Base-by-base conservation (phyloP, 2,888 invertebrate species). In the Nowickia ferox region DNA sequence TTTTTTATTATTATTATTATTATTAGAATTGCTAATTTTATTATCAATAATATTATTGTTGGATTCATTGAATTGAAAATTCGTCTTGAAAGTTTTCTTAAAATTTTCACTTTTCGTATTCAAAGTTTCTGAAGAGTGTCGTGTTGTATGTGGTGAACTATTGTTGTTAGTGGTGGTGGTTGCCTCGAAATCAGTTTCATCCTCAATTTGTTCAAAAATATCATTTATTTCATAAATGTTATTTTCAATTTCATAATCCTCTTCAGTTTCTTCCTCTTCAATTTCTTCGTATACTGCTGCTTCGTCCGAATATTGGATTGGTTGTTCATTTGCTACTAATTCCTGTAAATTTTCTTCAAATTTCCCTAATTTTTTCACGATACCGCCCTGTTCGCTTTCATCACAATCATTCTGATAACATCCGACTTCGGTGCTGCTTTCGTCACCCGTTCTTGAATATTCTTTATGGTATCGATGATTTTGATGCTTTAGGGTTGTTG, bases 201-300 rank as follows among this genome's bases (percentile, higher is more conserved):
- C 59, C 38, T 59, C 48, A 40, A 85, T 71, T 78, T 86, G 76
- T 68, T 86, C 40, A 68, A 83, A 86, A 48, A 80, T 72, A 63
- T 83, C 83, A 83, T 86, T 76, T 53, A 83, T 71, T 83, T 86
- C 66, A 80, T 72, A 84, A 71, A 80, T 80, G 40, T 79, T 55
- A 68, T 68, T 65, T 68, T 80, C 59, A 46, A 53, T 63, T 68
- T 66, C 53, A 46, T 76, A 72, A 51, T 30, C 57, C 9, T 79
- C 53, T 57, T 74, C 68, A 44, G 51, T 30, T 2, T 69, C 48
- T 17, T 59, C 44, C 30, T 30, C 30, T 57, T 68, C 68, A 44
- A 59, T 30, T 2, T 69, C 55, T 17, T 59, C 44, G 17, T 75
- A 68, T 42, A 63, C 38, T 48, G 19, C 42, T 51, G 48, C 40